Evolutionary conservation across 2,888 invertebrate genomes (phyloP), one percentile per base, ranked within the genome.

Genomic region (Congeria kusceri): DNA sequence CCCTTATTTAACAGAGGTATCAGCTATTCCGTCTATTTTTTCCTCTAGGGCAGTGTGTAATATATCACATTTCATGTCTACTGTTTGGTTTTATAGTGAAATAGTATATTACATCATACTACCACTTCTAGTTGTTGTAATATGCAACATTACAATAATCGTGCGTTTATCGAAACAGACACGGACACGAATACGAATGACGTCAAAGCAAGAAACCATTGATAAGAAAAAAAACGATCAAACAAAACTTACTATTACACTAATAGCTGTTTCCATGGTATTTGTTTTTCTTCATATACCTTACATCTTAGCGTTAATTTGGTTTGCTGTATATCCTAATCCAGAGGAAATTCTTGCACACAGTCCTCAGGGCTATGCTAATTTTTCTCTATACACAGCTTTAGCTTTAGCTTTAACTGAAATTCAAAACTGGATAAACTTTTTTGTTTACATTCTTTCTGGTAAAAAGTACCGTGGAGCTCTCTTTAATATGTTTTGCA

Each of bases 261-360:
- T 74, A 18, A 20, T 74, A 13, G 13, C 56, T 1, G 57, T 74
- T 15, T 66, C 66, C 13, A 27, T 44, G 9, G 39, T 25, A 0
- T 74, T 74, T 29, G n/a, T 74, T 11, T 3, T 67, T n/a, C 47
- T 74, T 15, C 73, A 74, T 32, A 32, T 74, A n/a, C 73, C 73
- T 11, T 61, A 67, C 49, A 27, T 27, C 5, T 2, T 59, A 0
- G 58, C 28, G 0, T 5, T 27, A 15, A 18, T 68, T 4, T 46
- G 58, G 58, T 28, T n/a, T 0, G 57, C 46, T 13, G 13, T 68
- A 7, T 59, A 59, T 44, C 39, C 62, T 3, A 39, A 62, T n/a
- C 1, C 13, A 32, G 32, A 23, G n/a, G 62, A 23, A 1, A 15
- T 62, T 9, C n/a, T 39, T 3, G 1, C 1, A 1, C 29, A n/a